A percentile compares a stretch with the other conserved stretches of the same genome.
Conservation (phyloP, 2,888 invertebrate genomes). For the Ferrisia virgata region DNA sequence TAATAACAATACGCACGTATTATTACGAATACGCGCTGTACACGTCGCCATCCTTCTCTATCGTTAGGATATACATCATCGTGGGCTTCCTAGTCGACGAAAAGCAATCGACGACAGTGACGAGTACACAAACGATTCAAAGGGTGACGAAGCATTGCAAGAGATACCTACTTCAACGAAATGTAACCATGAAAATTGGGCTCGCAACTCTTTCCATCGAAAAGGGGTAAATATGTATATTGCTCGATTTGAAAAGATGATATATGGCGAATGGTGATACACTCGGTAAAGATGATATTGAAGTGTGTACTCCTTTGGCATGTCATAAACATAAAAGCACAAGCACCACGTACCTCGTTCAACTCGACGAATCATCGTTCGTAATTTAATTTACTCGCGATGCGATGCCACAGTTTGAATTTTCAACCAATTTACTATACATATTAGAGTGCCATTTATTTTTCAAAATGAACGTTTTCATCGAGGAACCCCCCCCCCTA, state of each 20-base stretch:
- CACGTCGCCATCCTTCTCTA: background rate
- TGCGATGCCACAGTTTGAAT: background rate
- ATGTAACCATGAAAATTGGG: background rate
- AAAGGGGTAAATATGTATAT: conserved; percentile 9
- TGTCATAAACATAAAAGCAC: conserved; percentile 3
- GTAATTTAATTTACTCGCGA: background rate
- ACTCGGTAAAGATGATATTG: background rate
- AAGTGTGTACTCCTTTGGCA: background rate
- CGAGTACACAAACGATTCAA: background rate
- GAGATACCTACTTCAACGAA: background rate
- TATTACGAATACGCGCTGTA: background rate
- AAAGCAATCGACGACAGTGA: background rate
- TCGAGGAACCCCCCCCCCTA: no score
- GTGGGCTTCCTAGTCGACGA: background rate
- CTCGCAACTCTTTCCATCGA: background rate
- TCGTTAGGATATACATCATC: no score
- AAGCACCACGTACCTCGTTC: background rate
- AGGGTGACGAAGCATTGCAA: no score
- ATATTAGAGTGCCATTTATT: no score
- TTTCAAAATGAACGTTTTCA: no score
- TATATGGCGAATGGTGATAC: background rate
- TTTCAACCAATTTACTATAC: background rate
- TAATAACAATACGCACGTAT: background rate
- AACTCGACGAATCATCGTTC: background rate
- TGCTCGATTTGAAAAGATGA: background rate